phyloP scores from a whole-genome alignment of 2,797 vertebrate species.

The Taeniopygia guttata region DNA sequence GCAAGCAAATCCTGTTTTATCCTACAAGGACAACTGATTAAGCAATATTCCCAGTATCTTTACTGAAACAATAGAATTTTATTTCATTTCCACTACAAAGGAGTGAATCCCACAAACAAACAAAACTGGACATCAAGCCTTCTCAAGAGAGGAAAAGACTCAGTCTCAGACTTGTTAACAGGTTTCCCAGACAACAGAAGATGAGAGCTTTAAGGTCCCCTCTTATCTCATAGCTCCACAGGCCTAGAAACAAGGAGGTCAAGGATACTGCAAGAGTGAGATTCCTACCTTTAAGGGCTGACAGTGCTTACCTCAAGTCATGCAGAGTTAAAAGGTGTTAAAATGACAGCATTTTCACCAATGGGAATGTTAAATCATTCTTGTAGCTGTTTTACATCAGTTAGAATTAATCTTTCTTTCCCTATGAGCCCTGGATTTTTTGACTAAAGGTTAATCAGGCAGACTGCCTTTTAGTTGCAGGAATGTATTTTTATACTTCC shows the following conservation, averaged over 20 bases:
- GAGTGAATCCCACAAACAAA: neutral
- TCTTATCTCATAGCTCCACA: neutral
- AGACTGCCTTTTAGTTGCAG: neutral
- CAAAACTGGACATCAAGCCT: neutral
- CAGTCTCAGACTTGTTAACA: neutral
- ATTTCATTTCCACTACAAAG: neutral
- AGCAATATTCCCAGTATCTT: neutral
- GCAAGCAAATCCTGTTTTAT: neutral
- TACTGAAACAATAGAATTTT: neutral
- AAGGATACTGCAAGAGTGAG: neutral
- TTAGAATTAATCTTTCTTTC: constrained; percentile 17
- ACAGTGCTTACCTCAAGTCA: neutral
- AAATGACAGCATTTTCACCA: neutral
- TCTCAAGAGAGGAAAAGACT: neutral
- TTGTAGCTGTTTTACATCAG: constrained; percentile 18
- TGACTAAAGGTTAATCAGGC: constrained; percentile 28
- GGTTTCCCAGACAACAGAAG: neutral
- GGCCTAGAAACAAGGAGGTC: neutral
- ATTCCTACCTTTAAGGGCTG: neutral
- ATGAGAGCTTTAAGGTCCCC: neutral
- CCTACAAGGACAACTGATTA: neutral
- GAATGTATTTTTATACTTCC: constrained; percentile 12
- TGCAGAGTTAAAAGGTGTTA: neutral
- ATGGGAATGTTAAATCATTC: neutral
- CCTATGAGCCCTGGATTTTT: neutral